Evolutionary conservation across 2,888 invertebrate species (phyloP), one percentile per base, ranked within the genome.

Genomic region (Ptilodon capucinus): DNA sequence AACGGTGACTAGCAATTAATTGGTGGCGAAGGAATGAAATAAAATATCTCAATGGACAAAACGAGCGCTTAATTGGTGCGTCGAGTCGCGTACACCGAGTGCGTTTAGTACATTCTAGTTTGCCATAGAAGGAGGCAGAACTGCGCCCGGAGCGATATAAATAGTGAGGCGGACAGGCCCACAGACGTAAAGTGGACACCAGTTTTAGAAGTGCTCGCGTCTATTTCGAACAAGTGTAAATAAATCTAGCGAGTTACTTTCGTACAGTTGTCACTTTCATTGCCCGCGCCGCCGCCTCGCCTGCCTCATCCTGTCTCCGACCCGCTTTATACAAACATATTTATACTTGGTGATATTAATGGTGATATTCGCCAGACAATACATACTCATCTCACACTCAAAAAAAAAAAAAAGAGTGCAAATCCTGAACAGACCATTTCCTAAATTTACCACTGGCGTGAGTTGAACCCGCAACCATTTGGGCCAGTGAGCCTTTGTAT

Each of bases 151-250:
- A 71, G 77, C 69, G 81, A 70, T 89, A 89, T 88, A 84, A 88
- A 88, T 89, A 89, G 86, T 81, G 65, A 68, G 64, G 68, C 73
- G 72, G 76, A 74, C 74, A 71, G 75, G 68, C 67, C 71, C 76
- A 75, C 76, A 78, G 79, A 81, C 81, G 81, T 81, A 79, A 82
- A 83, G 81, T 84, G 81, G 85, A 85, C 87, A 87, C 83, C 78
- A 84, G 86, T 86, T 89, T 83, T 86, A 86, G 83, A 82, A 81
- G 82, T 81, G 84, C 74, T 76, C 71, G 76, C 66, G 72, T 84
- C 84, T 89, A 89, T 89, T 86, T 85, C 72, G 74, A 85, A 85
- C 85, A 80, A 84, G 83, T 86, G 87, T 87, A 84, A 86, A 88
- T 89, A 88, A 88, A 87, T 88, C 84, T 84, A 84, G 74, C 78